Conservation (phyloP, 2,888 invertebrate species). For the Adineta ricciae region DNA sequence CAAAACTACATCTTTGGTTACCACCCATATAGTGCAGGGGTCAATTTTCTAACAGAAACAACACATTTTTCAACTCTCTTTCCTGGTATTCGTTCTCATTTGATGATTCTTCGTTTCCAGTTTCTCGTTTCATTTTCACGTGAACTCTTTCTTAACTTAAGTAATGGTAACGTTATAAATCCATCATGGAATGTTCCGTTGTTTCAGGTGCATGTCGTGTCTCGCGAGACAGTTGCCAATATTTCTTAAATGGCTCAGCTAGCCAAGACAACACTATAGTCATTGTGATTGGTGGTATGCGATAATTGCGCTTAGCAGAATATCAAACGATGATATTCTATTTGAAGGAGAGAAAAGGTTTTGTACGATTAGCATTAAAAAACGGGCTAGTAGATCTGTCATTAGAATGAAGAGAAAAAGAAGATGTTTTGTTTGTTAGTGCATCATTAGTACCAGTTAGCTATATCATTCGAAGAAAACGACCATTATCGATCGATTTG, state of each 20-base stretch:
- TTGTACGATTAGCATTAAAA: background rate
- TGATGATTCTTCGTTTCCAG: constrained; percentile 63
- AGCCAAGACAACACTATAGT: background rate
- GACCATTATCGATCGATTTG: background rate
- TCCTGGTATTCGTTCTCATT: constrained; percentile 51
- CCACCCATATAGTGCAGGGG: constrained; percentile 78
- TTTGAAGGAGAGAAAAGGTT: background rate
- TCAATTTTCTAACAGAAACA: constrained; percentile 66
- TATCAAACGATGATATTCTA: background rate
- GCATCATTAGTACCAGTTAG: background rate
- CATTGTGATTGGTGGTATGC: background rate
- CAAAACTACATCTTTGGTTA: constrained; percentile 54
- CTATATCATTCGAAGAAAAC: background rate
- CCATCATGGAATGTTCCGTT: constrained; percentile 52
- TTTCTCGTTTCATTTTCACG: constrained; percentile 64
- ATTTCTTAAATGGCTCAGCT: background rate
- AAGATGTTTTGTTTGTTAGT: background rate
- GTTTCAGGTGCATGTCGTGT: constrained; percentile 49
- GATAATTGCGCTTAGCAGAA: background rate
- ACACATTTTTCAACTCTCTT: too few relatives aligned
- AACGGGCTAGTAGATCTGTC: background rate
- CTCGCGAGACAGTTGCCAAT: background rate
- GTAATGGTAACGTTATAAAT: background rate
- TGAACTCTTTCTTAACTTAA: constrained; percentile 49
- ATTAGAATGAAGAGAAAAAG: too few relatives aligned